Conservation (phyloP, 2,797 vertebrate genomes). For the Hydrolagus colliei region DNA sequence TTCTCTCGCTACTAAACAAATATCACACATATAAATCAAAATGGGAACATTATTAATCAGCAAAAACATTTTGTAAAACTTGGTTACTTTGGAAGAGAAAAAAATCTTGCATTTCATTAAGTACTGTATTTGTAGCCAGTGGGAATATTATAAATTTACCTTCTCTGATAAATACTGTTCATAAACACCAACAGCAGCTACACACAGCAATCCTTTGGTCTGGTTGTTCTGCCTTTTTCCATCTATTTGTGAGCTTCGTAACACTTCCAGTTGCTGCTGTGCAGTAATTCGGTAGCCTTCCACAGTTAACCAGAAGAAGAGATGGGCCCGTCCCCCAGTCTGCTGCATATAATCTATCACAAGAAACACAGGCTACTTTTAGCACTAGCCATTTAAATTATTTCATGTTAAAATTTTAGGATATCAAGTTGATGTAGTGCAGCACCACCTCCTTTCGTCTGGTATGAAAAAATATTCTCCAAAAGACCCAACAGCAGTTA, state of each 20-base stretch:
- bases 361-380: background rate
- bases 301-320: slow-evolving; percentile 98
- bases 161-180: slow-evolving; percentile 98
- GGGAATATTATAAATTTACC: slow-evolving; percentile 50
- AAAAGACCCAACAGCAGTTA: no score
- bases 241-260: slow-evolving; percentile 76
- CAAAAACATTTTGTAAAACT: no score
- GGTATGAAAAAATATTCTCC: no score
- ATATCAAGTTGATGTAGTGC: no score
- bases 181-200: slow-evolving; percentile 85
- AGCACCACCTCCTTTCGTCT: no score
- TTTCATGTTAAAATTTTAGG: background rate
- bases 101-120: background rate
- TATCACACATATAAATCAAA: no score
- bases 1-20: no score
- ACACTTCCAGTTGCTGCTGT: slow-evolving; percentile 89
- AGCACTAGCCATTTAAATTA: background rate
- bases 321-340: slow-evolving; percentile 88
- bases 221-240: slow-evolving; percentile 82
- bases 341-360: slow-evolving; percentile 92
- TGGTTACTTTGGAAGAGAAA: no score
- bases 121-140: background rate
- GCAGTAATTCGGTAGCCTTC: slow-evolving; percentile 96
- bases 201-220: slow-evolving; percentile 85
- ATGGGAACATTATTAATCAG: no score